These are phyloP conservation scores for Zosterops hypoxanthus DNA, from an alignment of 2,113 vertebrate genomes.

Conservation along the genomic window DNA sequence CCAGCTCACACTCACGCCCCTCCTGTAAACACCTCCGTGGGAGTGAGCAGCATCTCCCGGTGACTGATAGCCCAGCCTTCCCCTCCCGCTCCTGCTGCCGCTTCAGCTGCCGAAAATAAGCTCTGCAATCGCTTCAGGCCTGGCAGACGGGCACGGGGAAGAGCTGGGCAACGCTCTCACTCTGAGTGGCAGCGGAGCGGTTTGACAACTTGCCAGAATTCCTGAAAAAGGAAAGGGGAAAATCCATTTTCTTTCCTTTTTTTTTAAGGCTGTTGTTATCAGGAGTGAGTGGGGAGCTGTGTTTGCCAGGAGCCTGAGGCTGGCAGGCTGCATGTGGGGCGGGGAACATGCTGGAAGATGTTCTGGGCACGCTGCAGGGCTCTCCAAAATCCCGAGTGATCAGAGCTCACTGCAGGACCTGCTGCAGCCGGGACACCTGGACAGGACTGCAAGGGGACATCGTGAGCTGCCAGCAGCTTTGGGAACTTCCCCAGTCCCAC, in stretches of 20 bases:
- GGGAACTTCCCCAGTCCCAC: neutral
- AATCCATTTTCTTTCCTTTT: neutral
- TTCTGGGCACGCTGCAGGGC: neutral
- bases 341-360: neutral
- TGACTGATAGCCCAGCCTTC: conserved; percentile 15
- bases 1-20: neutral
- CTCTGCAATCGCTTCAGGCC: neutral
- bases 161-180: neutral
- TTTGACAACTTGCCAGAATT: neutral
- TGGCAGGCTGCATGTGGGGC: neutral
- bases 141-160: neutral
- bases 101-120: conserved; percentile 2
- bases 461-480: neutral
- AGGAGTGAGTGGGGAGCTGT: neutral
- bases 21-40: conserved; percentile 38
- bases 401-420: neutral
- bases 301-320: neutral
- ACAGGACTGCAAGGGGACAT: neutral
- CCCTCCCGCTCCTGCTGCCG: neutral
- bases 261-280: neutral
- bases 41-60: conserved; percentile 21
- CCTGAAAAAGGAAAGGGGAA: neutral
- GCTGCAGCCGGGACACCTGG: neutral
- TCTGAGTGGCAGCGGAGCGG: fast-evolving
- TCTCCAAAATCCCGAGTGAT: neutral